Evolutionary conservation across 2,888 invertebrate species (phyloP), one percentile per base, ranked within the genome.

Genomic region (Anthophora plumipes): DNA sequence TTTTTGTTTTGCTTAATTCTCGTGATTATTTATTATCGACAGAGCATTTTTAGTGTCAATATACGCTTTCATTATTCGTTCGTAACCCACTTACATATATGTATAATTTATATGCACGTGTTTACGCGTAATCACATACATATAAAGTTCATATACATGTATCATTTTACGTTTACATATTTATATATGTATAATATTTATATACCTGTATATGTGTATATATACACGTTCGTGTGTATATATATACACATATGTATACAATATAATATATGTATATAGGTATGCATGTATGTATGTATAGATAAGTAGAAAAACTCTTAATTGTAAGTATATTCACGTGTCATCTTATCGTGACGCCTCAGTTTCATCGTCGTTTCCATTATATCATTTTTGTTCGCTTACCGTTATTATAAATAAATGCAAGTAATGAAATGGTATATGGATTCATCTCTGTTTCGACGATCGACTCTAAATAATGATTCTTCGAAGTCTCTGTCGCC

Each of bases 241-340:
- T 69, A 68, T 79, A 75, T 83, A 81, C 71, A 37, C 60, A 66
- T 76, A 54, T 73, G 66, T 66, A 61, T 72, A 64, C 59, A 74
- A 52, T 11, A 52, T 20, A 52, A 20, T 9, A 11, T 20, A 3
- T 11, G n/a, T n/a, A n/a, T n/a, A n/a, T n/a, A 83, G 89, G 81
- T 63, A 69, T 67, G 72, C 82, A 80, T 77, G 20, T 68, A 63
- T 70, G 25, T 68, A 78, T 68, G 61, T 73, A 72, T 78, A 68
- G 88, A 89, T 89, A 90, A 89, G 90, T 90, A 90, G 90, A 90
- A 90, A 90, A 90, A 90, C 89, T 84, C 89, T 90, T 90, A 90
- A 89, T 66, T 81, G 77, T 89, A 85, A 67, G 31, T 31, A 31
- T 57, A 61, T 86, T 71, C 25, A 52, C 57, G 60, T 54, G 46